Percentiles rank a stretch among this genome's conserved stretches.
Evolutionary conservation across 2,888 invertebrate species (phyloP).

Genomic region (Rambutsinella grinnellia): DNA sequence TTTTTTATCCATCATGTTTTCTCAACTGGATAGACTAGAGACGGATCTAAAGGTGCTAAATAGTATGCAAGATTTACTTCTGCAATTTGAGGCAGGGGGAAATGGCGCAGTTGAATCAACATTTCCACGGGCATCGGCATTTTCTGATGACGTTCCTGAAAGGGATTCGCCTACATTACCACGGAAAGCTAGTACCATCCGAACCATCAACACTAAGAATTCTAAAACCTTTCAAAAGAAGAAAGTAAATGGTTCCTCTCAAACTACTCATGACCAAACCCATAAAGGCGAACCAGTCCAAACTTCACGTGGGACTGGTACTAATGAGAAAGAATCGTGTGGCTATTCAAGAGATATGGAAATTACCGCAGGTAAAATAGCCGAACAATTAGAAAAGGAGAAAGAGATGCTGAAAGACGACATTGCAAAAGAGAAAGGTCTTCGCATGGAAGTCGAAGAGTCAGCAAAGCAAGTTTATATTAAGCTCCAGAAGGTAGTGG

Average conservation of each 20-base stretch:
- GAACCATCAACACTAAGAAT: too few relatives aligned
- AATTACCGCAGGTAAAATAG: background rate
- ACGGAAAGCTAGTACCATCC: background rate
- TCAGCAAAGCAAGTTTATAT: conserved; percentile 51
- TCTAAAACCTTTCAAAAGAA: conserved; percentile 2
- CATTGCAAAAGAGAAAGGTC: conserved; percentile 33
- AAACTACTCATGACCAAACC: background rate
- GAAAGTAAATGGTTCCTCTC: background rate
- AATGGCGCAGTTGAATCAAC: background rate
- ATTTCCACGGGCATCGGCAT: background rate
- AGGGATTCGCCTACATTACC: conserved; percentile 16
- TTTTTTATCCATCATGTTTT: too few relatives aligned
- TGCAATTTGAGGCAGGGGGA: conserved; percentile 6
- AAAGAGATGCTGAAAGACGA: conserved; percentile 18
- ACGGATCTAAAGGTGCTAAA: conserved; percentile 55
- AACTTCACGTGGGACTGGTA: background rate
- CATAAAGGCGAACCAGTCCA: background rate
- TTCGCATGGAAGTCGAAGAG: conserved; percentile 49
- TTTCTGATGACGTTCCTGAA: conserved; percentile 36
- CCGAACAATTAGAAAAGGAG: background rate
- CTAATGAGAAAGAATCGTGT: background rate
- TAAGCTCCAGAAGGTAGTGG: conserved; percentile 60
- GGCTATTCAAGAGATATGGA: background rate
- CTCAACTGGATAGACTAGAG: conserved; percentile 54
- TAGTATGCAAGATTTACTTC: conserved; percentile 52